These are phyloP conservation scores for Strongylocentrotus purpuratus DNA, from an alignment of 35 echinoderm and acorn worm species.

Conservation along the genomic window DNA sequence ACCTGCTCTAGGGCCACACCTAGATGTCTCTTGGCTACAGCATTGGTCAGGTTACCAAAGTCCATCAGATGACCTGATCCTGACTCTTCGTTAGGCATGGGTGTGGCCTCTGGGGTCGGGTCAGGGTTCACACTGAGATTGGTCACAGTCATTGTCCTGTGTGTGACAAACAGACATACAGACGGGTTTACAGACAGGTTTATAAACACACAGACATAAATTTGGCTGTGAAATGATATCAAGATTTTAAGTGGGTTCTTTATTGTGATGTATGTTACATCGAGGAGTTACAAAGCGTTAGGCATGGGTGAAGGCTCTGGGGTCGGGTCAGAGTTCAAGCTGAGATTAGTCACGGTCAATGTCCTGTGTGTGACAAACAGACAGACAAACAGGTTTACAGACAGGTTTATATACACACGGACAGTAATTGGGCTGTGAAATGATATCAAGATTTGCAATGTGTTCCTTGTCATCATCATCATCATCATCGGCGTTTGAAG, in stretches of 20 bases:
- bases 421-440: neutral
- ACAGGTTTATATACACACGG: neutral
- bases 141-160: conserved; percentile 38
- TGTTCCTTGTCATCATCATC: too few relatives aligned
- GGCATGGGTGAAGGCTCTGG: conserved; percentile 49
- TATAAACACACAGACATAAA: too few relatives aligned
- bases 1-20: conserved; percentile 58
- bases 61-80: neutral
- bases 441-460: neutral
- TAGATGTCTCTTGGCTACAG: conserved; percentile 71
- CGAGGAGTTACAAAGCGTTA: neutral
- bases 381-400: neutral
- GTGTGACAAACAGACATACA: neutral
- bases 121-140: conserved; percentile 1
- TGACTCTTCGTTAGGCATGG: conserved; percentile 55
- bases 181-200: neutral
- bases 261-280: neutral
- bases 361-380: neutral
- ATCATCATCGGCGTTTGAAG: too few relatives aligned
- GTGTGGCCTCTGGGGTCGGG: conserved; percentile 25
- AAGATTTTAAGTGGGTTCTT: neutral
- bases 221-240: neutral
- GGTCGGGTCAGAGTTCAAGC: neutral
- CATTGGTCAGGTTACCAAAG: conserved; percentile 51
- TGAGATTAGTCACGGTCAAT: conserved; percentile 47